A percentile compares a stretch with the other conserved stretches of the same genome.
Conservation (phyloP, 2,797 vertebrate species). For the Syngnathus rostellatus region DNA sequence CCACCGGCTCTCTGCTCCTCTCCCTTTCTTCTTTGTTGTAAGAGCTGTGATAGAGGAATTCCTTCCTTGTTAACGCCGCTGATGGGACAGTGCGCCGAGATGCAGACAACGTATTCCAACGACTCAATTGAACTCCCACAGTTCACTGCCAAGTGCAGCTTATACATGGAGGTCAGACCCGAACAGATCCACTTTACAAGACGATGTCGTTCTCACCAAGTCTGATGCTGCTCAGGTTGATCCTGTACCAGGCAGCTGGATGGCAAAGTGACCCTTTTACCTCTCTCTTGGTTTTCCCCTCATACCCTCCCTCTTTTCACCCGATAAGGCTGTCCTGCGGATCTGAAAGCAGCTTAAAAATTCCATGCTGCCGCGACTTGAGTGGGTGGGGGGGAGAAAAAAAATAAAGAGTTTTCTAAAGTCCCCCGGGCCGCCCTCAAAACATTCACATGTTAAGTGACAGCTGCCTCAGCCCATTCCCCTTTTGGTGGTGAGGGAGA, state of each 20-base stretch:
- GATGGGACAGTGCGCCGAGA: constrained; percentile 57
- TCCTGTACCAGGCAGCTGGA: constrained; percentile 56
- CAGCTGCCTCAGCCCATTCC: constrained; percentile 71
- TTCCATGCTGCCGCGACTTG: constrained; percentile 66
- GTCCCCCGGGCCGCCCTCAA: constrained; percentile 62
- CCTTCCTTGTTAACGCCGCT: constrained; percentile 62
- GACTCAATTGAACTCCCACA: constrained; percentile 58
- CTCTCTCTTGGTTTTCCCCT: constrained; percentile 47
- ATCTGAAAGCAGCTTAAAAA: constrained; percentile 65
- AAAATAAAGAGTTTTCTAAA: constrained; percentile 65
- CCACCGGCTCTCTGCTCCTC: constrained; percentile 66
- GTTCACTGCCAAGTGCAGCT: constrained; percentile 50
- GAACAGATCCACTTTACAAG: constrained; percentile 25
- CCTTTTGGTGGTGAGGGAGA: constrained; percentile 50
- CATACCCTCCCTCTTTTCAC: constrained; percentile 41
- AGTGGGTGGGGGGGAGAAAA: constrained; percentile 25
- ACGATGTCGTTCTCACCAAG: constrained; percentile 27
- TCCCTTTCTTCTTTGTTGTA: constrained; percentile 69
- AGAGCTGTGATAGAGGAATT: constrained; percentile 71
- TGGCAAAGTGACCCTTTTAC: constrained; percentile 64
- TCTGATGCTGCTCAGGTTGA: constrained; percentile 46
- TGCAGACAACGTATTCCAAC: constrained; percentile 64
- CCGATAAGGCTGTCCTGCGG: constrained; percentile 61
- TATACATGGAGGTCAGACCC: constrained; percentile 47
- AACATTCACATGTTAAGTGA: constrained; percentile 84